Conservation (phyloP, 2,797 vertebrate genomes). For the Pteropus rufus region DNA sequence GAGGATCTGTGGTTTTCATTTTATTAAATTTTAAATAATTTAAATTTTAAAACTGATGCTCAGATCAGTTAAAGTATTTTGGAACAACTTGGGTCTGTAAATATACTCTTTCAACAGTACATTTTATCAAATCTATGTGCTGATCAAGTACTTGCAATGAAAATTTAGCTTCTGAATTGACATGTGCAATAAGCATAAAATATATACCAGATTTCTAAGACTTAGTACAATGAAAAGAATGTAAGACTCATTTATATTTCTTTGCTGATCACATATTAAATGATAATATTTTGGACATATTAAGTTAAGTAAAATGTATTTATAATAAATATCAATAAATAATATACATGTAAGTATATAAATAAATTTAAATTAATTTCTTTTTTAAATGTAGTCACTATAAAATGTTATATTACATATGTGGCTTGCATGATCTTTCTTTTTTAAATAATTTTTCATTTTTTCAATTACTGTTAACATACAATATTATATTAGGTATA, state of each 20-base stretch:
- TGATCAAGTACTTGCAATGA: slow-evolving; percentile 17
- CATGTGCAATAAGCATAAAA: background rate
- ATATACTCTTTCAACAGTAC: background rate
- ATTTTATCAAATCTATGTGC: slow-evolving; percentile 32
- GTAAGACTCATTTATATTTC: background rate
- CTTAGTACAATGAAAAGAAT: background rate
- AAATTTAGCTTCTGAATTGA: slow-evolving; percentile 35
- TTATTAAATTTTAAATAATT: slow-evolving; percentile 32
- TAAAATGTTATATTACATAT: background rate
- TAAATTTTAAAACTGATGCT: background rate
- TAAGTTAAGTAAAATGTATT: background rate
- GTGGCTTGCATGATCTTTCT: background rate
- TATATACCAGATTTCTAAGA: background rate
- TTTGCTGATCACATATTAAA: background rate
- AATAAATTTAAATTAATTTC: background rate
- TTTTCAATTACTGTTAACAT: too few species aligned
- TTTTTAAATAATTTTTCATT: background rate
- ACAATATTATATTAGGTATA: too few species aligned
- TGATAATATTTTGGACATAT: background rate
- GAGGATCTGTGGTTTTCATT: background rate
- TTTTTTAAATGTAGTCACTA: background rate
- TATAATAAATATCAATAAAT: background rate
- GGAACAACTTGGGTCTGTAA: slow-evolving; percentile 19
- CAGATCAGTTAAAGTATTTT: slow-evolving; percentile 27
- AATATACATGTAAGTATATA: background rate